A percentile compares a stretch with the other conserved stretches of the same genome.
phyloP scores from a whole-genome alignment of 2,113 vertebrate species.

The Jacana jacana region DNA sequence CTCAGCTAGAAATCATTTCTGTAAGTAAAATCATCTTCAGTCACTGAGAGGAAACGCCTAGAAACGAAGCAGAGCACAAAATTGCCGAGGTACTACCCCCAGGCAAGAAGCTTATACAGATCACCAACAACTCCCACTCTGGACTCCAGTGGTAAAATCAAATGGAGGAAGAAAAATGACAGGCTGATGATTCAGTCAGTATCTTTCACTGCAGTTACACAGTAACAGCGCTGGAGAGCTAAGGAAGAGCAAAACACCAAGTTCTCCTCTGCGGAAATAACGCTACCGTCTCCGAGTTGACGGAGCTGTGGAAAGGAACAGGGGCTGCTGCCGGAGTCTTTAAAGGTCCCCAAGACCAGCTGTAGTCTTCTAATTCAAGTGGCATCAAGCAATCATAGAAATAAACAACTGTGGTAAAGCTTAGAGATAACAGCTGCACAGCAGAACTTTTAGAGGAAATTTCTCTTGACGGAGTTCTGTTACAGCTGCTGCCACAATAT shows the following conservation, averaged over 20 bases:
- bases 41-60: background rate
- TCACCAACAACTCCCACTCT: background rate
- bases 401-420: background rate
- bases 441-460: background rate
- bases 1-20: conserved; percentile 11
- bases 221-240: background rate
- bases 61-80: background rate
- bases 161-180: background rate
- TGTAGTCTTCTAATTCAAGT: background rate
- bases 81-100: background rate
- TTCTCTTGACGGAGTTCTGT: background rate
- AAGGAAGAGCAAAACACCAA: background rate
- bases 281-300: background rate
- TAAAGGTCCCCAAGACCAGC: background rate
- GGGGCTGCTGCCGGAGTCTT: background rate
- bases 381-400: background rate
- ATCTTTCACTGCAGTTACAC: background rate
- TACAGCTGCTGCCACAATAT: background rate
- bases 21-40: conserved; percentile 5
- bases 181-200: background rate
- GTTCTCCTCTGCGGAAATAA: background rate
- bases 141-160: background rate
- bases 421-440: background rate
- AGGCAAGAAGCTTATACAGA: background rate
- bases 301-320: background rate